Percentiles rank a stretch among this genome's conserved stretches.
Evolutionary conservation across 2,888 invertebrate species (phyloP).

Genomic region (Anaspis maculata): DNA sequence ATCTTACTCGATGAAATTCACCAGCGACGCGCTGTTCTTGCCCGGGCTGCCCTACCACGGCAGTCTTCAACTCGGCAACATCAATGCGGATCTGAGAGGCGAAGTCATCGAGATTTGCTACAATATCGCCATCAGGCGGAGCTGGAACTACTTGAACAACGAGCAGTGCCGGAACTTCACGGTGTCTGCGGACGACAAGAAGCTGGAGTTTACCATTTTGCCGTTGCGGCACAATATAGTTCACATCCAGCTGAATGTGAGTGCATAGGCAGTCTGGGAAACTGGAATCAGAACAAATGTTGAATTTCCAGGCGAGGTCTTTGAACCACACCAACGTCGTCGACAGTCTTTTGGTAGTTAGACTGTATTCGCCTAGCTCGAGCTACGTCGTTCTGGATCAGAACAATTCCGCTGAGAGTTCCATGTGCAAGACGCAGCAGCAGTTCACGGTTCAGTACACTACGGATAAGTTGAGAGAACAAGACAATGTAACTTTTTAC

Average conservation of each 20-base stretch:
- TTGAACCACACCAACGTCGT: conserved; percentile 28
- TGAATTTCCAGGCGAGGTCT: conserved; percentile 34
- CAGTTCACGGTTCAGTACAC: conserved; percentile 35
- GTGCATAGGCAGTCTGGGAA: no score
- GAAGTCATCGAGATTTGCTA: conserved; percentile 37
- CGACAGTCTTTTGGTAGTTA: conserved; percentile 23
- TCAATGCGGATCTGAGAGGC: conserved; percentile 17
- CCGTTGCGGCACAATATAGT: conserved; percentile 35
- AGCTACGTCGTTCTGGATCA: conserved; percentile 34
- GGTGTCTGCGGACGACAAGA: conserved; percentile 22
- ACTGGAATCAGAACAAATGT: no score
- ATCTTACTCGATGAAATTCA: conserved; percentile 51
- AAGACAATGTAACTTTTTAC: conserved; percentile 32
- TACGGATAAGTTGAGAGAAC: conserved; percentile 26
- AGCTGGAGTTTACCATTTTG: conserved; percentile 31
- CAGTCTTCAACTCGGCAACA: conserved; percentile 43
- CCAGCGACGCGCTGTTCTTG: conserved; percentile 54
- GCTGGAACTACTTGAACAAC: conserved; percentile 34
- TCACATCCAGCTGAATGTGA: no score
- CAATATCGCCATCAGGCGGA: conserved; percentile 34
- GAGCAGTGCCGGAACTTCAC: conserved; percentile 33
- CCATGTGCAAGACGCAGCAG: conserved; percentile 32
- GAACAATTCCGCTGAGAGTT: conserved; percentile 17
- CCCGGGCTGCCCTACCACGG: conserved; percentile 64
- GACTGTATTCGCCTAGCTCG: conserved; percentile 35